A percentile compares a stretch with the other conserved stretches of the same genome.
phyloP scores from a whole-genome alignment of 2,888 invertebrate genomes.

The Amphipyra berbera region DNA sequence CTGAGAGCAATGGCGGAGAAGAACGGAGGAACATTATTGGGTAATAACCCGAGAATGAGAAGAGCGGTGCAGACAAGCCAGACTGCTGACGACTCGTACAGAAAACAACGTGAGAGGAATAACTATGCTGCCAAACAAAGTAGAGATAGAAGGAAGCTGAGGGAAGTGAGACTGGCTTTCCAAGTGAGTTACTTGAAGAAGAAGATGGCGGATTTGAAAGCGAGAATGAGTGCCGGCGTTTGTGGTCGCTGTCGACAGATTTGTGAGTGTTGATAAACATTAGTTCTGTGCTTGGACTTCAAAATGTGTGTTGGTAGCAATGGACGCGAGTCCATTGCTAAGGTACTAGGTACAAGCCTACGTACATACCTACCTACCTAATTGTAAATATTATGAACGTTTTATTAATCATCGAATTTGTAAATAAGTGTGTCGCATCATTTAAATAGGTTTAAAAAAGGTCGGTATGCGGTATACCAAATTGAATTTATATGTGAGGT shows the following conservation, averaged over 20 bases:
- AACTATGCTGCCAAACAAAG: slow-evolving; percentile 98
- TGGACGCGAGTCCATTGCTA: too few relatives aligned
- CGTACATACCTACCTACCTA: slow-evolving; percentile 7
- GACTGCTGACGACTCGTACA: slow-evolving; percentile 93
- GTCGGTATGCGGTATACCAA: neutral
- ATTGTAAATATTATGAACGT: slow-evolving; percentile 23
- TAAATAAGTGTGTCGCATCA: neutral
- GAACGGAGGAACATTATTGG: slow-evolving; percentile 89
- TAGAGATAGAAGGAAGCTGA: slow-evolving; percentile 95
- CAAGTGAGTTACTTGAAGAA: slow-evolving; percentile 96
- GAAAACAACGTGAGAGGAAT: slow-evolving; percentile 96
- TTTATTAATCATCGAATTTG: neutral
- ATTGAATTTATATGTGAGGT: slow-evolving; percentile 6
- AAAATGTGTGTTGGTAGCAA: slow-evolving; percentile 1
- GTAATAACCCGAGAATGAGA: slow-evolving; percentile 93
- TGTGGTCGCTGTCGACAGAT: slow-evolving; percentile 67
- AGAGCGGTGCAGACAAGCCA: slow-evolving; percentile 81
- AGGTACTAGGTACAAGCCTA: too few relatives aligned
- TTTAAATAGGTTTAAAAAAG: neutral
- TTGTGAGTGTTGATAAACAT: slow-evolving; percentile 58
- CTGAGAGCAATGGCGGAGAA: slow-evolving; percentile 91
- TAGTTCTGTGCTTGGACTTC: slow-evolving; percentile 15
- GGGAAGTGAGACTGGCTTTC: slow-evolving; percentile 97
- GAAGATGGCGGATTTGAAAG: slow-evolving; percentile 94
- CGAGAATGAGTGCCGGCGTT: slow-evolving; percentile 90